A percentile compares a stretch with the other conserved stretches of the same genome.
These are phyloP conservation scores for Aegotheles bennettii DNA, from an alignment of 2,113 vertebrate genomes.

Conservation along the genomic window DNA sequence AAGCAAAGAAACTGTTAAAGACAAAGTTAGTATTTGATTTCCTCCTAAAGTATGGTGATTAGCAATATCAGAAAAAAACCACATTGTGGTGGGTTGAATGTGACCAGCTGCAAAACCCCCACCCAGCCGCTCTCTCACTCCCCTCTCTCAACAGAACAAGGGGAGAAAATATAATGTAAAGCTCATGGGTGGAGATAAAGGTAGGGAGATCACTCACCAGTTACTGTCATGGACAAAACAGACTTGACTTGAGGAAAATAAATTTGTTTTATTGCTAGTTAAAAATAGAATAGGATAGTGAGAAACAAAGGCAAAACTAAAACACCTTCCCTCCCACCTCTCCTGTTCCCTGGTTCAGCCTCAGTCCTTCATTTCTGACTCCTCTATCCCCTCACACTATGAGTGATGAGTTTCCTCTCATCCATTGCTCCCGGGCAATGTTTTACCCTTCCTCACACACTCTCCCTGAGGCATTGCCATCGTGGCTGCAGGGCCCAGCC, in stretches of 20 bases:
- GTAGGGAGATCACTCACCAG: background rate
- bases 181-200: background rate
- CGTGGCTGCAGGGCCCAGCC: background rate
- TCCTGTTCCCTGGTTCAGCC: fast-evolving
- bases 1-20: background rate
- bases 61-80: background rate
- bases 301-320: too few species aligned
- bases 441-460: background rate
- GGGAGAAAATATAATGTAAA: background rate
- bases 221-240: background rate
- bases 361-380: fast-evolving
- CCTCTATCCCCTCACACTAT: background rate
- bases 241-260: background rate
- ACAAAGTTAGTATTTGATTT: background rate
- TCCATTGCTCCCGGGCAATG: background rate
- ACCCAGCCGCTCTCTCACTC: background rate
- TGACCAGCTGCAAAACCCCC: background rate
- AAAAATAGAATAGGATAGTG: background rate
- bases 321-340: fast-evolving
- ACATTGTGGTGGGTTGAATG: background rate
- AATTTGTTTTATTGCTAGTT: background rate
- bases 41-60: background rate
- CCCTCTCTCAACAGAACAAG: background rate
- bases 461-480: fast-evolving
- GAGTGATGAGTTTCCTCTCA: background rate